phyloP scores from a whole-genome alignment of 2,113 vertebrate genomes.

The Lamprotornis superbus region DNA sequence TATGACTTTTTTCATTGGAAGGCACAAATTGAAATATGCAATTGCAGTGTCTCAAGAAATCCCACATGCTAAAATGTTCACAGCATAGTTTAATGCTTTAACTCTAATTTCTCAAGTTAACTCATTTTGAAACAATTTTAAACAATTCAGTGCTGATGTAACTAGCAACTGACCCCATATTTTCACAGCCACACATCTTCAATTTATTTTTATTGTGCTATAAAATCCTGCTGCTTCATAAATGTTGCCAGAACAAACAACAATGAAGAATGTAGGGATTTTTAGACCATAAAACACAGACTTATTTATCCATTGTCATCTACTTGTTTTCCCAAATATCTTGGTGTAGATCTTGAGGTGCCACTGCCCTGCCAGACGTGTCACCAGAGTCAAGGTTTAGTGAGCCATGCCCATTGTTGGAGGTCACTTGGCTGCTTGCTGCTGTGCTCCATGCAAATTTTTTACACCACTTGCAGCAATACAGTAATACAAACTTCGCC shows the following conservation, averaged over 20 bases:
- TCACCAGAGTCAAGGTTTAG: background rate
- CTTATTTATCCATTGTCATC: background rate
- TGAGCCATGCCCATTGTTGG: background rate
- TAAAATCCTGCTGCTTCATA: background rate
- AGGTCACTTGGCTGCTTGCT: background rate
- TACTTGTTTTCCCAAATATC: background rate
- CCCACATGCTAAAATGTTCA: background rate
- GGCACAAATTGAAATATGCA: background rate
- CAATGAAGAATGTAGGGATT: background rate
- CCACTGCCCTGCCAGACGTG: background rate
- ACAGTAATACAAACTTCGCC: background rate
- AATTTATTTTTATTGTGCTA: background rate
- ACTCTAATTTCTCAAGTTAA: background rate
- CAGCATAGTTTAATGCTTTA: background rate
- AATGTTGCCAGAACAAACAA: conserved; percentile 42
- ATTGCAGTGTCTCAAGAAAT: background rate
- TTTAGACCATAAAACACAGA: background rate
- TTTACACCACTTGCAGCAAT: background rate
- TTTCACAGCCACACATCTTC: background rate
- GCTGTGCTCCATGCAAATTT: rapidly evolving
- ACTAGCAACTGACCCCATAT: background rate
- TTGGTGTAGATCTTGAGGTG: background rate
- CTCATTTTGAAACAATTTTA: conserved; percentile 16
- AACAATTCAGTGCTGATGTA: background rate
- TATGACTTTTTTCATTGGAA: background rate